Conservation (phyloP, 2,797 vertebrate species). For the Psittacula echo region DNA sequence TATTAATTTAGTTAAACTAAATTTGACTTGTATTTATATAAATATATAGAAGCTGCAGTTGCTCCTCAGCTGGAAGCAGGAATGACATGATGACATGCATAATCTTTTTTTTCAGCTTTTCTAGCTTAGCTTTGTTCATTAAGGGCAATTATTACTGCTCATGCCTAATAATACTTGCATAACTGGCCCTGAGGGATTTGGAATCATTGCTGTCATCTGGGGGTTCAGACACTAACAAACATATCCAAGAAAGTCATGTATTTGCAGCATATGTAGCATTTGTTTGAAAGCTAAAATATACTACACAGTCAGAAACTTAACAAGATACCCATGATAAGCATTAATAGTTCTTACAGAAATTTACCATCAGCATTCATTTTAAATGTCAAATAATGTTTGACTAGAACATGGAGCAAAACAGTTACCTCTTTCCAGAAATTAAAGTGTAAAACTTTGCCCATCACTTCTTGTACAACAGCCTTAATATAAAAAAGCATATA, state of each 20-base stretch:
- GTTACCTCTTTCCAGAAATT: not conserved
- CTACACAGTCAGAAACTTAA: not conserved
- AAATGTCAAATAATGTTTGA: not conserved
- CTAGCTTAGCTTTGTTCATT: not conserved
- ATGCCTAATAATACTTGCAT: not conserved
- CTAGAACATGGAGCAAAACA: not conserved
- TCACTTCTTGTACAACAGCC: not conserved
- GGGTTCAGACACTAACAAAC: not conserved
- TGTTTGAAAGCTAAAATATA: not conserved
- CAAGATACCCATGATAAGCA: not conserved
- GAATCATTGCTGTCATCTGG: conserved; percentile 8
- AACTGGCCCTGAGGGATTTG: not conserved
- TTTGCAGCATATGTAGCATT: not conserved
- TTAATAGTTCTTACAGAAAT: not conserved
- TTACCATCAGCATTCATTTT: not conserved
- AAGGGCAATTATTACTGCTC: not conserved
- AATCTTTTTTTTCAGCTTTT: not conserved
- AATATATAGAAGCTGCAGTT: not conserved
- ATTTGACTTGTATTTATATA: not conserved
- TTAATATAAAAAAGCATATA: not conserved
- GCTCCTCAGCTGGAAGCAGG: not conserved
- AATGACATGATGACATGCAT: not conserved
- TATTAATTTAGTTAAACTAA: not conserved
- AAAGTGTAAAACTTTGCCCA: not conserved
- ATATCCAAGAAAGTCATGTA: not conserved